Base-by-base conservation (phyloP, 2,888 invertebrate species). In the Hypselothyrea guttata region DNA sequence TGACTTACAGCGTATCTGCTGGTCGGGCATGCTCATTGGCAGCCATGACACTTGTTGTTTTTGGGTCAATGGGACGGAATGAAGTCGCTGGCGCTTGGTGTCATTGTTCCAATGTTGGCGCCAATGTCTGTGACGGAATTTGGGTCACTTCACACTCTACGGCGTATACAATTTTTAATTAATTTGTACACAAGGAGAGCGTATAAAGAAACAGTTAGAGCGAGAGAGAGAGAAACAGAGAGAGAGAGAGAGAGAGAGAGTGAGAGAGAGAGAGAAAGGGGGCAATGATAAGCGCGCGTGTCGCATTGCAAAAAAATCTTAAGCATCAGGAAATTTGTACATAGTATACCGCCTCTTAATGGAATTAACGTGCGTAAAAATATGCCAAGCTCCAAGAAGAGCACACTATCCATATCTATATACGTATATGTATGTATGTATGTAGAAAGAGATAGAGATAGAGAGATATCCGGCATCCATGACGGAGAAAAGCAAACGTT, bases 281-380 rank as follows among this genome's bases (percentile, higher is more conserved):
- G 40, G 52, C 60, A 65, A 55, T 64, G 60, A 64, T 59, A 62
- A 62, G 54, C 38, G 49, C 34, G 35, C 44, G 54, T 31, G 37
- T 27, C 38, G 48, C 40, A 7, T 52, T 55, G 38, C 45, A 65
- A 56, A 65, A 65, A 53, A 65, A 61, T 61, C 41, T 33, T 46
- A n/a, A 35, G 9, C 51, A 52, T 67, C 53, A 53, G 49, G 60
- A 53, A 53, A 22, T 22, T 53, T 27, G 44, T 12, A 35, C 33
- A 40, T 33, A 33, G n/a, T 31, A 40, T 38, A 45, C 4, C 66
- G 71, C 47, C 76, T 66, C 66, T 69, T 76, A 71, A 74, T 76
- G 74, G 66, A 71, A 76, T 71, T 74, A 73, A 73, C 64, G 73
- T 75, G 71, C 68, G 62, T 65, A 58, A 61, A 75, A 75, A 72